Conservation (phyloP, 2,888 invertebrate genomes). For the Apoda limacodes region DNA sequence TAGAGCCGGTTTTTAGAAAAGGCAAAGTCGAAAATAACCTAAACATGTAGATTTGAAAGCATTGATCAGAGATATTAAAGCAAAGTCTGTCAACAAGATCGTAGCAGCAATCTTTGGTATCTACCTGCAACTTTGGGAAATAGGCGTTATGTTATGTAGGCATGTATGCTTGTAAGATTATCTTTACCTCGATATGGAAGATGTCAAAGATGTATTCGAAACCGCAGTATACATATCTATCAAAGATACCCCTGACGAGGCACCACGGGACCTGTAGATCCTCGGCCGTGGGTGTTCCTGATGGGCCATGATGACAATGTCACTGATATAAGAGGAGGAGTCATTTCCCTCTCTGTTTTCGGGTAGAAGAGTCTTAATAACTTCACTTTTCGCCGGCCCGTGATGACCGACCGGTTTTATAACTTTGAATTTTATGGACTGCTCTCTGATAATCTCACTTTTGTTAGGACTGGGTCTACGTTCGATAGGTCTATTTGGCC, state of each 20-base stretch:
- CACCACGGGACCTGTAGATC: neutral
- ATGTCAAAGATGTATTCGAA: slow-evolving; percentile 11
- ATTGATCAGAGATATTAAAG: neutral
- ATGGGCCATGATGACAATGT: neutral
- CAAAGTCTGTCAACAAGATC: no score
- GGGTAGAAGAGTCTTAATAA: neutral
- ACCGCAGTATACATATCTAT: slow-evolving; percentile 9
- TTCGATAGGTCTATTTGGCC: no score
- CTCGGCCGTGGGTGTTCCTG: slow-evolving; percentile 3
- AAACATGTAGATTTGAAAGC: neutral
- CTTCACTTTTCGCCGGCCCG: neutral
- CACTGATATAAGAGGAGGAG: neutral
- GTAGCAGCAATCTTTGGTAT: no score
- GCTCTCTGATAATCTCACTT: no score
- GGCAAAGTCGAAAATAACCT: slow-evolving; percentile 1
- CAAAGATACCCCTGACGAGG: slow-evolving; percentile 1
- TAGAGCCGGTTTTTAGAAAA: neutral
- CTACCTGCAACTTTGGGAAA: no score
- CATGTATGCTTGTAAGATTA: neutral
- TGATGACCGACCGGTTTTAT: no score
- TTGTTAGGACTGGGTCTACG: no score
- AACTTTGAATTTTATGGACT: no score
- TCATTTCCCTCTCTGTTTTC: neutral
- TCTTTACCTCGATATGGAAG: slow-evolving; percentile 13
- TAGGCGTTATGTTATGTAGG: no score